Percentiles rank a stretch among this genome's conserved stretches.
phyloP scores from a whole-genome alignment of 2,113 vertebrate genomes.

The Tragelaphus strepsiceros region DNA sequence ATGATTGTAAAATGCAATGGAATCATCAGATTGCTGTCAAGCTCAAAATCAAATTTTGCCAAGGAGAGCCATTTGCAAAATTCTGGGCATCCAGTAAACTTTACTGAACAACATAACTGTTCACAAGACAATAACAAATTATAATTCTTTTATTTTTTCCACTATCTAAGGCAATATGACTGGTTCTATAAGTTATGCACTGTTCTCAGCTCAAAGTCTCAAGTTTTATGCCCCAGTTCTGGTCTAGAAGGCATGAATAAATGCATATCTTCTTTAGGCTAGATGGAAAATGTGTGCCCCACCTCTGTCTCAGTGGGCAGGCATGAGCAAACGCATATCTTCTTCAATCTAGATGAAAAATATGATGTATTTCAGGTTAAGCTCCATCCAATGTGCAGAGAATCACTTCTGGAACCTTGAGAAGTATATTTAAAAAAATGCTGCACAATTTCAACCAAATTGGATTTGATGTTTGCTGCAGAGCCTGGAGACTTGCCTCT shows the following conservation, averaged over 20 bases:
- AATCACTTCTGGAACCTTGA: conserved; percentile 46
- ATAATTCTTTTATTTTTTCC: conserved; percentile 23
- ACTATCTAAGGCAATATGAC: conserved; percentile 23
- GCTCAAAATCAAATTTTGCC: not conserved
- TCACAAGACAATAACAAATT: conserved; percentile 37
- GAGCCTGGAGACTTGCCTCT: conserved; percentile 54
- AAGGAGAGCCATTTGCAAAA: conserved; percentile 22
- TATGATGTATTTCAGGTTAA: conserved; percentile 27
- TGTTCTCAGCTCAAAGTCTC: not conserved
- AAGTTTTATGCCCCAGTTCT: not conserved
- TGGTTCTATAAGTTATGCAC: conserved; percentile 1
- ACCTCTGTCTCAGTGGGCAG: not conserved
- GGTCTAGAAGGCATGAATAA: not conserved
- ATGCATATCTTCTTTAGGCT: conserved; percentile 1
- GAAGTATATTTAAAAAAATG: not conserved
- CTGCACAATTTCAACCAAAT: conserved; percentile 68
- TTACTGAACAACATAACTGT: conserved; percentile 33
- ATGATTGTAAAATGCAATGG: conserved; percentile 54
- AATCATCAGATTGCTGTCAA: conserved; percentile 42
- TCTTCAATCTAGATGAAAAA: conserved; percentile 43
- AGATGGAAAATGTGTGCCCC: conserved; percentile 9
- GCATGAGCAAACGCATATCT: not conserved
- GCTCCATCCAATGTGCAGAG: not conserved
- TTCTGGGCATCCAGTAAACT: not conserved
- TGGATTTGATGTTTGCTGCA: conserved; percentile 68